Evolutionary conservation across 2,888 invertebrate genomes (phyloP).

Genomic region (Steinernema hermaphroditum): DNA sequence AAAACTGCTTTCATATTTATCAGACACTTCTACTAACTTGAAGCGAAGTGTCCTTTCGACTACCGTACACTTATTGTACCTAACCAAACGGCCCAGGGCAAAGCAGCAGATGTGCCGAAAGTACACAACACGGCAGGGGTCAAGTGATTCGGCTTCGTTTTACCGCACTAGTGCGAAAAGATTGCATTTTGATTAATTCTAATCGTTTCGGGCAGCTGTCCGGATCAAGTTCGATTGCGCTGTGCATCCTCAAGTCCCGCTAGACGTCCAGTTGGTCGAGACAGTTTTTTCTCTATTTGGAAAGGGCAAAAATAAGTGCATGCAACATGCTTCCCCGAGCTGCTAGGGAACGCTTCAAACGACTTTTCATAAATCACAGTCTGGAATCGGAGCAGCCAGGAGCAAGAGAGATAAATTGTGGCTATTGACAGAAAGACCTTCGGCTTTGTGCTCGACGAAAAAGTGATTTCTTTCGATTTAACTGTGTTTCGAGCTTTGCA

Average conservation of each 20-base stretch:
- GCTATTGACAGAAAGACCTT: neutral
- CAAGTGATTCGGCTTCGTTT: neutral
- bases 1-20: too few relatives aligned
- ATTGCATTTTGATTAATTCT: constrained; percentile 28
- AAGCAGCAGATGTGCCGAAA: constrained; percentile 4
- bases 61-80: too few relatives aligned
- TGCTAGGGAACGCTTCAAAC: neutral
- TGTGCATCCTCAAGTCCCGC: neutral
- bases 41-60: too few relatives aligned
- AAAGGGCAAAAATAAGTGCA: neutral
- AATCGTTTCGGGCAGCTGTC: constrained; percentile 19
- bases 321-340: neutral
- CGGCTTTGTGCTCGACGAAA: neutral
- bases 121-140: constrained; percentile 18
- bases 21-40: too few relatives aligned
- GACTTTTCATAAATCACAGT: constrained; percentile 8
- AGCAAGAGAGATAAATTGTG: neutral
- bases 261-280: neutral
- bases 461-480: neutral
- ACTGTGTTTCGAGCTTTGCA: neutral
- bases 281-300: neutral
- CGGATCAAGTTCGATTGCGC: neutral
- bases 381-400: neutral
- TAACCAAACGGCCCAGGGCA: neutral
- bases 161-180: constrained; percentile 26